phyloP scores from a whole-genome alignment of 2,888 invertebrate species.

The Crocallis elinguaria region DNA sequence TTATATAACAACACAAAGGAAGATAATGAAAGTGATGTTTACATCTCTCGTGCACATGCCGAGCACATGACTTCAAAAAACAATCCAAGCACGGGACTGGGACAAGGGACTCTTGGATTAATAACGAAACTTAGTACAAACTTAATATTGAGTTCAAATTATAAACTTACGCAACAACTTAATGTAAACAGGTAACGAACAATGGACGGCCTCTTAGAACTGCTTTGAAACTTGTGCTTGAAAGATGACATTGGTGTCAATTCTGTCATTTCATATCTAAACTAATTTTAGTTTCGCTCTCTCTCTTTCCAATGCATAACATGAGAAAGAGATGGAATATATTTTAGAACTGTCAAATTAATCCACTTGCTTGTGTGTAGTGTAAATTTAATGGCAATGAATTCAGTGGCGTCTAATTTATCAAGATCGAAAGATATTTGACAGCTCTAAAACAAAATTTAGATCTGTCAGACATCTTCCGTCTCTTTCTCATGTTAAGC shows the following conservation, averaged over 20 bases:
- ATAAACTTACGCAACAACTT: constrained; percentile 1
- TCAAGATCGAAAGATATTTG: too few species aligned
- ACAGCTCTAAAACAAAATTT: too few species aligned
- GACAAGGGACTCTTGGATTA: not conserved
- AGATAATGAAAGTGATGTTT: constrained; percentile 16
- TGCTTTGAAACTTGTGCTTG: not conserved
- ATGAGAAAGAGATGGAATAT: too few species aligned
- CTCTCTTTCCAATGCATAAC: too few species aligned
- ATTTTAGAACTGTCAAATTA: too few species aligned
- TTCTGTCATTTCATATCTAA: not conserved
- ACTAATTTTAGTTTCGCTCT: too few species aligned
- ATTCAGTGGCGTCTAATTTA: too few species aligned
- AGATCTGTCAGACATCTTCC: too few species aligned
- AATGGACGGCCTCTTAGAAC: not conserved
- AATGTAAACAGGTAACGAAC: not conserved
- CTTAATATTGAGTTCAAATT: constrained; percentile 6
- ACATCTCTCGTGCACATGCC: constrained; percentile 1
- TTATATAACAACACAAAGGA: not conserved
- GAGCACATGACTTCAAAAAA: constrained; percentile 3
- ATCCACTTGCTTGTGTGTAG: too few species aligned
- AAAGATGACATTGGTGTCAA: not conserved
- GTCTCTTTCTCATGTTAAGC: too few species aligned
- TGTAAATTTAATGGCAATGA: too few species aligned
- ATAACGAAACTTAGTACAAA: constrained; percentile 6
- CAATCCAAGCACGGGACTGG: not conserved